Evolutionary conservation across 2,113 vertebrate species (phyloP).

Genomic region (Setophaga kirtlandii): DNA sequence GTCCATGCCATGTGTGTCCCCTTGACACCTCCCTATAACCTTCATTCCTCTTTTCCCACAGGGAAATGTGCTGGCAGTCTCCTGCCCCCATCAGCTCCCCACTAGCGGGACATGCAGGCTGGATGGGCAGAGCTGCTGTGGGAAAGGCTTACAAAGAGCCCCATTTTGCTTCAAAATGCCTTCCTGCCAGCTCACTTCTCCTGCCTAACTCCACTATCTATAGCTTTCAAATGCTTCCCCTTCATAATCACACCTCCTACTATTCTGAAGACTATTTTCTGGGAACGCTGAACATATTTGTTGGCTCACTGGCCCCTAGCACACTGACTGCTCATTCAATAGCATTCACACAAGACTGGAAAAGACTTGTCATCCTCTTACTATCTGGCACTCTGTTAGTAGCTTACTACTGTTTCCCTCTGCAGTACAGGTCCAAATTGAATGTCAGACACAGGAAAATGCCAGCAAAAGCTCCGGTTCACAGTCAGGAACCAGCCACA

Average conservation of each 20-base stretch:
- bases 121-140: not conserved
- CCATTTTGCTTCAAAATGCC: not conserved
- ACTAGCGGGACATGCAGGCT: accelerated
- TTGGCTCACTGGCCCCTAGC: slow-evolving; percentile 58
- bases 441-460: slow-evolving; percentile 29
- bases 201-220: slow-evolving; percentile 25
- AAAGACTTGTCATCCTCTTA: slow-evolving; percentile 63
- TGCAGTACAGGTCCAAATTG: slow-evolving; percentile 22
- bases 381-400: slow-evolving; percentile 13
- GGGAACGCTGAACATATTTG: slow-evolving; percentile 48
- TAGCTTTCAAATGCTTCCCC: slow-evolving; percentile 33
- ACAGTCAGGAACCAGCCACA: not conserved
- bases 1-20: not conserved
- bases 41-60: not conserved
- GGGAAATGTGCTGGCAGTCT: not conserved
- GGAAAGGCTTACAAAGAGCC: not conserved
- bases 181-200: slow-evolving; percentile 21
- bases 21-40: not conserved
- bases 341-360: slow-evolving; percentile 50
- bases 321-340: slow-evolving; percentile 60
- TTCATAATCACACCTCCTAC: slow-evolving; percentile 54
- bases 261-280: slow-evolving; percentile 49
- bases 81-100: not conserved
- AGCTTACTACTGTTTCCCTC: slow-evolving; percentile 45
- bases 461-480: slow-evolving; percentile 15